phyloP scores from a whole-genome alignment of 2,113 vertebrate genomes.

The Cephalophus harveyi region DNA sequence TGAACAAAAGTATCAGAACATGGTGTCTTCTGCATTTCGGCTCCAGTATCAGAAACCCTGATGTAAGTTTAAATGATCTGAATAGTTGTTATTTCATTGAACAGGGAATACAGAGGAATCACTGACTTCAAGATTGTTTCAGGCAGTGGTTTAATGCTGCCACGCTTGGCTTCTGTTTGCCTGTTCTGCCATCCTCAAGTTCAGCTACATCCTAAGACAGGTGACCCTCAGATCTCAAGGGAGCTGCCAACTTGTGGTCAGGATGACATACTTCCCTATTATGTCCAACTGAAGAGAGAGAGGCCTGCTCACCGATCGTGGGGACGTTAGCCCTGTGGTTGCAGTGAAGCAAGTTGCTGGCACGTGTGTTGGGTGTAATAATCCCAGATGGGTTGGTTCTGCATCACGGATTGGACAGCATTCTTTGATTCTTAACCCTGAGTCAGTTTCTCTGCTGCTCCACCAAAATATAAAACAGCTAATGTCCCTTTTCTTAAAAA shows the following conservation, averaged over 20 bases:
- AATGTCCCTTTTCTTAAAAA: neutral
- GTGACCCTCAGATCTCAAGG: neutral
- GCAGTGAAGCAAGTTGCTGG: neutral
- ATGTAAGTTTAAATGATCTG: neutral
- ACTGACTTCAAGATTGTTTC: neutral
- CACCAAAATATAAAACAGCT: neutral
- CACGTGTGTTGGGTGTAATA: rapidly evolving
- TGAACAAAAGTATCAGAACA: neutral
- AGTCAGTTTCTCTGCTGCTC: neutral
- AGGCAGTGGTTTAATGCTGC: neutral
- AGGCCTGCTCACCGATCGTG: rapidly evolving
- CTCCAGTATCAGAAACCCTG: neutral
- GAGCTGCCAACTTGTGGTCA: neutral
- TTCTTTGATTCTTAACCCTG: neutral
- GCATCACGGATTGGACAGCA: too few relatives aligned
- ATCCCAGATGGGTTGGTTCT: neutral
- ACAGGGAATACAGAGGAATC: neutral
- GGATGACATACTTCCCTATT: neutral
- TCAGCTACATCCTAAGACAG: neutral
- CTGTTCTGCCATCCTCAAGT: neutral
- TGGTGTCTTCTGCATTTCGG: neutral
- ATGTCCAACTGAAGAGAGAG: neutral
- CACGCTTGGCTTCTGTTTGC: neutral
- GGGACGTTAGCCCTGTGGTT: neutral
- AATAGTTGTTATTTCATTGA: neutral